A percentile compares a stretch with the other conserved stretches of the same genome.
Conservation (phyloP, 2,113 vertebrate genomes). For the Chaenogobius annularis region DNA sequence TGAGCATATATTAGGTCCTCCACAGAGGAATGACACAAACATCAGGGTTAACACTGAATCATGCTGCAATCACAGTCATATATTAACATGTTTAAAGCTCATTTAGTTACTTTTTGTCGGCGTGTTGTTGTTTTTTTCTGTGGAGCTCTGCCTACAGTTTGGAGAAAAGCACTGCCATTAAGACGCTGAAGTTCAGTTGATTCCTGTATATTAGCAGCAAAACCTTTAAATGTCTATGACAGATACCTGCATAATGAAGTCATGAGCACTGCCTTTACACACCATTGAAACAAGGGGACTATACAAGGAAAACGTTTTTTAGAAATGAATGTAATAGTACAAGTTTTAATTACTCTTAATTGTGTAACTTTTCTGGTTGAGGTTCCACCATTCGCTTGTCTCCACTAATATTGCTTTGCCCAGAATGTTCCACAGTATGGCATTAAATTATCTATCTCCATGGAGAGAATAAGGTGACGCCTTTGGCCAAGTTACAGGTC, state of each 20-base stretch:
- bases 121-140: neutral
- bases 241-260: neutral
- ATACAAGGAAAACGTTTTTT: too few relatives aligned
- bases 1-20: slow-evolving; percentile 1
- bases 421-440: too few relatives aligned
- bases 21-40: neutral
- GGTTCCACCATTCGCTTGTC: too few relatives aligned
- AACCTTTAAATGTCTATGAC: too few relatives aligned
- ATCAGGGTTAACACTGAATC: slow-evolving; percentile 24
- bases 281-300: too few relatives aligned
- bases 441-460: too few relatives aligned
- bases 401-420: too few relatives aligned
- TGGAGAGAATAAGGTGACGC: too few relatives aligned
- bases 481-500: too few relatives aligned
- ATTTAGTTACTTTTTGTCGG: neutral
- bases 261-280: too few relatives aligned
- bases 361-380: too few relatives aligned
- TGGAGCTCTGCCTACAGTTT: neutral
- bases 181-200: neutral
- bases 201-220: neutral
- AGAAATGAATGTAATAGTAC: neutral
- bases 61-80: slow-evolving; percentile 21
- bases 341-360: neutral
- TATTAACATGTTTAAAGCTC: slow-evolving; percentile 10
- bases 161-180: neutral